phyloP scores from a whole-genome alignment of 2,113 vertebrate species.

The Hipposideros armiger region DNA sequence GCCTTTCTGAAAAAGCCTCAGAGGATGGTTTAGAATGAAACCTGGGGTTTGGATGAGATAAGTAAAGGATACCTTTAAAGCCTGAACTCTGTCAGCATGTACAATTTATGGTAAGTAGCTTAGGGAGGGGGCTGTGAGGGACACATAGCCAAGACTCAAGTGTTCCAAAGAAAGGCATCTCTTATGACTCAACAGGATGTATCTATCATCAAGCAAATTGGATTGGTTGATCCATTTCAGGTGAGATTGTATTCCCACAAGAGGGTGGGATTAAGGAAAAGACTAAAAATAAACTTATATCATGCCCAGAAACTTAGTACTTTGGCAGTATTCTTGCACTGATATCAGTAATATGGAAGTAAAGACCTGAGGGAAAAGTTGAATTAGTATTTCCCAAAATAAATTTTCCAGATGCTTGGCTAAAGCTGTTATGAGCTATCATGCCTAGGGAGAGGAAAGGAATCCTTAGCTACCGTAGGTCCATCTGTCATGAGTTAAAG shows the following conservation, averaged over 20 bases:
- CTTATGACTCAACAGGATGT: not conserved
- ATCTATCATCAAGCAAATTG: constrained; percentile 24
- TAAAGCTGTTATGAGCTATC: not conserved
- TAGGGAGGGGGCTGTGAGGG: not conserved
- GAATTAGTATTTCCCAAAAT: constrained; percentile 51
- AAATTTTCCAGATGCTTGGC: constrained; percentile 52
- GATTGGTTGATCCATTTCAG: constrained; percentile 54
- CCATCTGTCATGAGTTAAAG: not conserved
- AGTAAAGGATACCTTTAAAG: not conserved
- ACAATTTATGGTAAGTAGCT: not conserved
- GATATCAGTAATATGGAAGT: not conserved
- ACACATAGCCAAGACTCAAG: not conserved
- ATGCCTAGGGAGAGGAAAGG: not conserved
- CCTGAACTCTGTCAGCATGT: not conserved
- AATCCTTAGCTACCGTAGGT: not conserved
- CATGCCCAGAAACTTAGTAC: not conserved
- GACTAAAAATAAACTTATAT: constrained; percentile 45
- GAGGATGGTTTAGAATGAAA: not conserved
- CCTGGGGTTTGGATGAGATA: constrained; percentile 20
- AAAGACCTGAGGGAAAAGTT: constrained; percentile 36
- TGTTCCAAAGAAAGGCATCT: constrained; percentile 51
- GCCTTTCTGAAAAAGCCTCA: not conserved
- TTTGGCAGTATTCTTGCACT: not conserved
- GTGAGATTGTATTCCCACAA: not conserved
- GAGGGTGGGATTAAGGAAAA: not conserved